phyloP scores from a whole-genome alignment of 1,140 invertebrate species.

The Centruroides vittatus region DNA sequence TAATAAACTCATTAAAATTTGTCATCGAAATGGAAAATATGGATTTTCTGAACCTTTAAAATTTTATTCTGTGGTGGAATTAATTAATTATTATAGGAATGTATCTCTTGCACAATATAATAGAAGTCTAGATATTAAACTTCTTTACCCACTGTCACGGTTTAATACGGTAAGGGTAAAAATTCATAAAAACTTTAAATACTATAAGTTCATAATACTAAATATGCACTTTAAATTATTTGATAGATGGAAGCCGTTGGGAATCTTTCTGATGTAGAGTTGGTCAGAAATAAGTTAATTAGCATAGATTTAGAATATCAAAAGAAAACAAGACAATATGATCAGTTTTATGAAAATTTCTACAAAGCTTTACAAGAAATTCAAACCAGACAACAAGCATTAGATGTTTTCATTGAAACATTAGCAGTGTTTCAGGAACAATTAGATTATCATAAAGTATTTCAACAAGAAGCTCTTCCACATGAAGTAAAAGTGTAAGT shows the following conservation, averaged over 20 bases:
- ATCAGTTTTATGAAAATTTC: slow-evolving; percentile 55
- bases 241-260: background rate
- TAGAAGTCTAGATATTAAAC: slow-evolving; percentile 72
- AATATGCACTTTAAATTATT: too few species aligned
- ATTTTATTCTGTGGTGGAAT: slow-evolving; percentile 81
- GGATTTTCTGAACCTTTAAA: slow-evolving; percentile 83
- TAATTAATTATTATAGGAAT: slow-evolving; percentile 75
- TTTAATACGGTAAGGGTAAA: slow-evolving; percentile 37
- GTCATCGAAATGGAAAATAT: slow-evolving; percentile 69
- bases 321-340: slow-evolving; percentile 52
- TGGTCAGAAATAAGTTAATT: slow-evolving; percentile 51
- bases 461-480: slow-evolving; percentile 60
- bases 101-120: slow-evolving; percentile 85
- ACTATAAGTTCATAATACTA: too few species aligned
- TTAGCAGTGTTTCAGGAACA: slow-evolving; percentile 80
- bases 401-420: slow-evolving; percentile 70
- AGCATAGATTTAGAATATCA: slow-evolving; percentile 58
- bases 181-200: too few species aligned
- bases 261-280: slow-evolving; percentile 44
- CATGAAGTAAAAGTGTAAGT: slow-evolving; percentile 49
- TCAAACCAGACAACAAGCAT: slow-evolving; percentile 59
- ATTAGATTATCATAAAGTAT: slow-evolving; percentile 59
- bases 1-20: slow-evolving; percentile 95
- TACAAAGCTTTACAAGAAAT: slow-evolving; percentile 55
- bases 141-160: slow-evolving; percentile 59